Base-by-base conservation (phyloP, 2,797 vertebrate species). In the Macroramphosus scolopax region DNA sequence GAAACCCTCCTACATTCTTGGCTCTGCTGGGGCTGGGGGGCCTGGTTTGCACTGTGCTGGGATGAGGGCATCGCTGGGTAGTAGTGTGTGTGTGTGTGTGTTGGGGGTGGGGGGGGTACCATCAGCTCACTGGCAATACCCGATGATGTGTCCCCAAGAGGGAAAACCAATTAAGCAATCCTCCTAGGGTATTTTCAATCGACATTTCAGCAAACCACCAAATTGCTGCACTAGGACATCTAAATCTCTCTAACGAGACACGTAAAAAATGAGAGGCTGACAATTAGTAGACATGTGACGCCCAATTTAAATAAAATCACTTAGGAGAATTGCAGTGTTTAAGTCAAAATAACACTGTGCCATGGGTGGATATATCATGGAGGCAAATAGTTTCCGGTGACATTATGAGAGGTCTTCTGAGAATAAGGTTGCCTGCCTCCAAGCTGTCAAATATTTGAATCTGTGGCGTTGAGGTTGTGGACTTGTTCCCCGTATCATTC, bases 101-200 rank as follows among this genome's bases (percentile, higher is more conserved):
- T n/a, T n/a, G n/a, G n/a, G n/a, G n/a, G n/a, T n/a, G n/a, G n/a
- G n/a, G n/a, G n/a, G n/a, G n/a, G n/a, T n/a, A n/a, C n/a, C n/a
- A n/a, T n/a, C n/a, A n/a, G n/a, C n/a, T n/a, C n/a, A n/a, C n/a
- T n/a, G n/a, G n/a, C n/a, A n/a, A n/a, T n/a, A n/a, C n/a, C n/a
- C n/a, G n/a, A n/a, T n/a, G n/a, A n/a, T n/a, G 77, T 66, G 70
- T 81, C 80, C 82, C 78, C 41, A 72, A 85, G 86, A 83, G 83
- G 77, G 87, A 84, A 84, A 88, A 86, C 83, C 85, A 89, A 90
- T 90, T 86, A 88, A 87, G 80, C 63, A 66, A 58, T 50, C 67
- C 73, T 84, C 80, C 72, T 71, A 67, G 71, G 77, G 75, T 77
- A 76, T 53, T 46, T 68, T 73, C 68, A 74, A 78, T 73, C 60